Base-by-base conservation (phyloP, 2,888 invertebrate species). In the Diadromus collaris region DNA sequence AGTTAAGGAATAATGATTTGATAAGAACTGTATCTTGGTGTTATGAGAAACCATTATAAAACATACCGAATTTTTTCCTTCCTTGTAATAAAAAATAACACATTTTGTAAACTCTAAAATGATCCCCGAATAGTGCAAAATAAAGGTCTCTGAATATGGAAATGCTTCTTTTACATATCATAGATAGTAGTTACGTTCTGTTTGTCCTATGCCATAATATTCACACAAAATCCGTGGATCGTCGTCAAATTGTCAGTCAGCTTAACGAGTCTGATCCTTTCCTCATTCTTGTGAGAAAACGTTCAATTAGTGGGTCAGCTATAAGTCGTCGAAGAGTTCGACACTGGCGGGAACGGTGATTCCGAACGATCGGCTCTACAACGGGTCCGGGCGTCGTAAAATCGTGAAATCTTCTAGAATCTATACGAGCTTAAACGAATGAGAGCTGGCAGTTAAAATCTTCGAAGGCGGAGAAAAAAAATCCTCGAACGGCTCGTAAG, bases 231-330 rank as follows among this genome's bases (percentile, higher is more conserved):
- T 44, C 21, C 29, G 65, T 67, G 34, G 65, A 67, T 68, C 27
- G 46, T 48, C n/a, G 54, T 54, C 32, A 72, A 73, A 73, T 73
- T 48, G 73, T 48, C 63, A 21, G 41, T 6, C 32, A 51, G 9
- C 46, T 44, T 71, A 69, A 56, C 38, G 19, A 56, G 19, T 13
- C 27, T 32, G 24, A 32, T 41, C 75, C 54, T 79, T 77, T 80
- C 67, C 67, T 68, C 73, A 81, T 79, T 38, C 21, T 69, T 88
- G 88, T 89, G 89, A 89, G 89, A 89, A 89, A 89, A 88, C 83
- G 83, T 86, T 88, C 87, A 89, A 90, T 89, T 89, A 89, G 87
- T 78, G 34, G 58, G 76, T 27, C 48, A 19, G 54, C 38, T 29
- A 67, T 76, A 48, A 81, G 83, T 83, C 65, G 64, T 73, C 79